Conservation (phyloP, 2,797 vertebrate species). For the Vultur gryphus region DNA sequence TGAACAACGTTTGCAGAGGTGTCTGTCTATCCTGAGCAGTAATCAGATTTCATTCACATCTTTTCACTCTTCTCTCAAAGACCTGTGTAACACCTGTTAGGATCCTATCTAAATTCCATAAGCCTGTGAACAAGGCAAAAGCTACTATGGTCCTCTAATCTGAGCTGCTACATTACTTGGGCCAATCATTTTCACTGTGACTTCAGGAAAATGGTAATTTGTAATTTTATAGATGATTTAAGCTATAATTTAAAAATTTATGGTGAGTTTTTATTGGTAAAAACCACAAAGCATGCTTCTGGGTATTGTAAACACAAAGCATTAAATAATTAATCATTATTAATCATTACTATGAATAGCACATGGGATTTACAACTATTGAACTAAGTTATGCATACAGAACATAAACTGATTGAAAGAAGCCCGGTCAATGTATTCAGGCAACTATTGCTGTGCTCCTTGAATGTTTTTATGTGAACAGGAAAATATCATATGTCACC, state of each 20-base stretch:
- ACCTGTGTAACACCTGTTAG: not conserved
- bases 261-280: not conserved
- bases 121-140: not conserved
- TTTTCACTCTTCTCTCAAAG: not conserved
- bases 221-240: not conserved
- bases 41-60: not conserved
- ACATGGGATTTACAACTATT: not conserved
- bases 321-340: not conserved
- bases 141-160: not conserved
- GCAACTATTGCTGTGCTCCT: not conserved
- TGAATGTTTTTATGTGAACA: not conserved
- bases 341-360: not conserved
- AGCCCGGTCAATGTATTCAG: not conserved
- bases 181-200: not conserved
- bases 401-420: not conserved
- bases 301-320: not conserved
- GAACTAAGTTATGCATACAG: not conserved
- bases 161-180: not conserved
- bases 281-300: not conserved
- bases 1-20: not conserved
- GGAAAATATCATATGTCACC: not conserved
- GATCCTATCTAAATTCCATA: not conserved
- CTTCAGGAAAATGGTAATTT: not conserved
- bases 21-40: not conserved
- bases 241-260: not conserved